Base-by-base conservation (phyloP, 2,113 vertebrate genomes). In the Oxyruncus cristatus region DNA sequence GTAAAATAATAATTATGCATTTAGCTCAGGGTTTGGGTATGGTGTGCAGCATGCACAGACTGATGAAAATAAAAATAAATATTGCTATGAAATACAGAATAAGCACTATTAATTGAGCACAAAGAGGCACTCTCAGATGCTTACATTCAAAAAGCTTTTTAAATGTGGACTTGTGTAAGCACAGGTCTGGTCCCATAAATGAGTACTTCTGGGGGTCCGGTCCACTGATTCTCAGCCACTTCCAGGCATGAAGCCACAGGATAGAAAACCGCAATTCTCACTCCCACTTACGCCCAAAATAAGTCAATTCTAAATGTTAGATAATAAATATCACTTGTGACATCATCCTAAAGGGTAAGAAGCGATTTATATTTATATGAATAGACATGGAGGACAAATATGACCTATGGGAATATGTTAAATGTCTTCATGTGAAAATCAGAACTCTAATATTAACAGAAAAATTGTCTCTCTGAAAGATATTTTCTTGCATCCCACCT, bases 261-360 rank as follows among this genome's bases (percentile, higher is more conserved):
- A 63, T 63, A 92, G 30, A 92, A 66, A 85, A 55, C 46, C 21
- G 5, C 35, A 85, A 62, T 67, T 79, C 63, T 68, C 8, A 66
- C 50, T 92, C 75, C 42, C 50, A 74, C 24, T 85, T 47, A 63
- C 6, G 33, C 18, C 50, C 82, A 92, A 90, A 96, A 58, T 55
- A 92, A 96, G 68, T 59, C 37, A 90, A 49, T 95, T 95, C 59
- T 52, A 33, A 76, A 92, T 6, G 39, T 79, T 92, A 93, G 85
- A 92, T 77, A 93, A 88, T 92, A 95, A 96, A 96, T 96, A 96
- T 74, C 89, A 93, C 42, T 94, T 55, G 70, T 94, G 93, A 94
- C 94, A 94, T 95, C 88, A 96, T 97, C 82, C 93, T 96, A 96
- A 97, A 96, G 96, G 96, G 92, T 96, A 97, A 96, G 90, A 93